phyloP scores from a whole-genome alignment of 2,888 invertebrate genomes.

The Beris morrisii region DNA sequence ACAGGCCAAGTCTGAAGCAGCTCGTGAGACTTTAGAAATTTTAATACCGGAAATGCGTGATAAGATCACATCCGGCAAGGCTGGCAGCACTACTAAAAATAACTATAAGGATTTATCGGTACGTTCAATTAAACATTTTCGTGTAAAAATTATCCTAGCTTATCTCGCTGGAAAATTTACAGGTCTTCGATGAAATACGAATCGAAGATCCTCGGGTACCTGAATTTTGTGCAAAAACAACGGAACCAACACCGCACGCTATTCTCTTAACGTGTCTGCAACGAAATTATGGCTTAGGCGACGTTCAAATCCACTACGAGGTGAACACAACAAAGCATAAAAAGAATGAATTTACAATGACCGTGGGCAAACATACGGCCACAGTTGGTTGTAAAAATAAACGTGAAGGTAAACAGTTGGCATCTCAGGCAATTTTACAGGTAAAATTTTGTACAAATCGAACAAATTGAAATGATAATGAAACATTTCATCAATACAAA shows the following conservation, averaged over 20 bases:
- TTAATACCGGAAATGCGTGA: conserved; percentile 90
- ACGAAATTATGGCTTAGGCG: conserved; percentile 88
- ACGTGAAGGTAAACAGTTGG: conserved; percentile 93
- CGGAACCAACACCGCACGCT: conserved; percentile 93
- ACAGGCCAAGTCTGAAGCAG: conserved; percentile 93
- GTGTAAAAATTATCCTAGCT: background rate
- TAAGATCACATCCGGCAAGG: conserved; percentile 67
- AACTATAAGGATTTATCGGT: conserved; percentile 60
- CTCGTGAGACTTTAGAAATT: conserved; percentile 84
- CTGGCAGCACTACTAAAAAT: conserved; percentile 51
- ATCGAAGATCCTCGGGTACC: conserved; percentile 93
- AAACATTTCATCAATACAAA: background rate
- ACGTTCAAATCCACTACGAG: conserved; percentile 84
- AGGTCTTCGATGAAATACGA: conserved; percentile 90
- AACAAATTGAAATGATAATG: background rate
- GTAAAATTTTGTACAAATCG: conserved; percentile 51
- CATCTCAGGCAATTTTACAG: conserved; percentile 91
- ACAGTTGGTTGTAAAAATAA: conserved; percentile 95
- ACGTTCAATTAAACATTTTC: conserved; percentile 36
- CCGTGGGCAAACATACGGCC: conserved; percentile 88
- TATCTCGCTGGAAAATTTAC: conserved; percentile 40
- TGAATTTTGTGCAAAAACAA: conserved; percentile 94
- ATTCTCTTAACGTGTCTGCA: conserved; percentile 89
- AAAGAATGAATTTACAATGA: conserved; percentile 92
- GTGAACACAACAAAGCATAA: conserved; percentile 86